phyloP scores from a whole-genome alignment of 1,140 invertebrate species.

The Phortica variegata region DNA sequence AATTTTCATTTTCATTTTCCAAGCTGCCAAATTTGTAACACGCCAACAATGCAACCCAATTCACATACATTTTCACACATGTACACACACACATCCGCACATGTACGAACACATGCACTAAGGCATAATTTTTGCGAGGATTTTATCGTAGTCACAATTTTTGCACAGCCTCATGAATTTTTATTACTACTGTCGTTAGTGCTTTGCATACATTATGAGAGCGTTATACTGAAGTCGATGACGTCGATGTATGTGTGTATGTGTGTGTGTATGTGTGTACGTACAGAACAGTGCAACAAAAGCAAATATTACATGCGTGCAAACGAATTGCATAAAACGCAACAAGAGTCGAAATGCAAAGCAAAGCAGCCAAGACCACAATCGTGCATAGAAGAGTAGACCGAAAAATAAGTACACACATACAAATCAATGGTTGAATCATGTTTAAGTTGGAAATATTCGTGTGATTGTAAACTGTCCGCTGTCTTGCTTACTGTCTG shows the following conservation, averaged over 20 bases:
- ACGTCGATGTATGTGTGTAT: background rate
- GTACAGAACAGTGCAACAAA: too few relatives aligned
- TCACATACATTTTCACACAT: background rate
- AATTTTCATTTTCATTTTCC: background rate
- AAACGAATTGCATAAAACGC: too few relatives aligned
- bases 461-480: too few relatives aligned
- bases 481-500: background rate
- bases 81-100: background rate
- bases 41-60: too few relatives aligned
- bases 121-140: constrained; percentile 10
- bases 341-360: too few relatives aligned
- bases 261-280: background rate
- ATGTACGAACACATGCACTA: background rate
- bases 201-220: constrained; percentile 47
- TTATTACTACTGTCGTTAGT: constrained; percentile 51
- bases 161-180: constrained; percentile 44
- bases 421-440: too few relatives aligned
- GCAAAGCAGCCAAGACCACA: too few relatives aligned
- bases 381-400: background rate
- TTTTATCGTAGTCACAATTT: constrained; percentile 33
- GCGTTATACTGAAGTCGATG: background rate
- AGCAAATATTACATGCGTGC: too few relatives aligned
- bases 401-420: background rate
- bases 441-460: too few relatives aligned
- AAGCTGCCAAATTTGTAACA: too few relatives aligned